Base-by-base conservation (phyloP, 2,888 invertebrate genomes). In the Athalia rosae region DNA sequence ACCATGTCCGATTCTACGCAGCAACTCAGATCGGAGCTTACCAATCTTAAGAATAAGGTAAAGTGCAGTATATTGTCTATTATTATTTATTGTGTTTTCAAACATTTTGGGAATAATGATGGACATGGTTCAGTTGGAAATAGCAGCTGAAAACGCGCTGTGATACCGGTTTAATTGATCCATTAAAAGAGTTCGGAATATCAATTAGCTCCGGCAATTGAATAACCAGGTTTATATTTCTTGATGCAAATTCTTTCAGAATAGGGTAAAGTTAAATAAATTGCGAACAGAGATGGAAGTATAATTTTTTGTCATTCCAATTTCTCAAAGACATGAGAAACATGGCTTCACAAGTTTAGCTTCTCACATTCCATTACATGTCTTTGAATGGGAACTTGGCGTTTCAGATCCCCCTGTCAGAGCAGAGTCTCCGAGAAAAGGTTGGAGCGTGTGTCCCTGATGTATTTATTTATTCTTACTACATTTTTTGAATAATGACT, bases 41-140 rank as follows among this genome's bases (percentile, higher is more conserved):
- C 94, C 7, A 94, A 94, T 87, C 91, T 96, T 81, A 94, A 95
- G 87, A 95, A 94, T 85, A 95, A 94, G 90, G 92, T 94, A 88
- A 78, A 61, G 56, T 45, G 41, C 5, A 41, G 41, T 62, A 15
- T 53, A 7, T 4, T 53, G 9, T 7, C n/a, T 0, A 0, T n/a
- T 7, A n/a, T 11, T 11, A 53, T 53, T 53, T 4, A 53, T n/a
- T 53, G 28, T 28, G 28, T 28, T 28, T 28, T 28, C 28, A 28
- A 28, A 28, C 28, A 28, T 53, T 11, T 53, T 53, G 9, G 1
- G 11, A 53, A 53, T 53, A 7, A 53, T 0, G 1, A 11, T 11
- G 28, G 28, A 53, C 7, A n/a, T 7, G n/a, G 53, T 53, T 6
- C 53, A 3, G 53, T 53, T 45, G 28, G 13, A 66, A 53, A 53